Conservation (phyloP, 2,797 vertebrate species). For the Menidia menidia region DNA sequence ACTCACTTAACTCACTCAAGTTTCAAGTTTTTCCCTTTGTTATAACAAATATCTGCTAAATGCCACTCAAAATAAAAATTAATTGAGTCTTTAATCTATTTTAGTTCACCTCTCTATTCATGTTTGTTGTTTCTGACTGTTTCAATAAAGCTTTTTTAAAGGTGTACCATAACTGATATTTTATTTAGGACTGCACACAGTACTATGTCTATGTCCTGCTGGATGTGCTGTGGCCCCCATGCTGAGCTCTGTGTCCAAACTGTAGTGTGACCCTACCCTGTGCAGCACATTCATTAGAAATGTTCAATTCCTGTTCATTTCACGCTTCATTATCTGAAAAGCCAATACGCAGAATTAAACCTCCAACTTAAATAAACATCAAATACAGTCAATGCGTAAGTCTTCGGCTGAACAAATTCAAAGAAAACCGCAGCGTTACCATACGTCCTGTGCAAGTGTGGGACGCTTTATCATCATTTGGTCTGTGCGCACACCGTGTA, state of each 20-base stretch:
- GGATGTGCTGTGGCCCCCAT: constrained; percentile 22
- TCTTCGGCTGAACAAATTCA: constrained; percentile 47
- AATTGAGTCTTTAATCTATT: too few relatives aligned
- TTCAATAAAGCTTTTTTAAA: too few relatives aligned
- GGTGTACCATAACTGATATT: too few relatives aligned
- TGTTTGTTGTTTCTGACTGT: too few relatives aligned
- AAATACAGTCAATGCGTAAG: constrained; percentile 56
- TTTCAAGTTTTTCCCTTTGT: too few relatives aligned
- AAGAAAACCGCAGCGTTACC: constrained; percentile 33
- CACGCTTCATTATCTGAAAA: constrained; percentile 40
- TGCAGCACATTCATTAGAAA: constrained; percentile 38
- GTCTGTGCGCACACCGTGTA: constrained; percentile 35
- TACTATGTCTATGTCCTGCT: constrained; percentile 6
- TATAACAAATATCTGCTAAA: too few relatives aligned
- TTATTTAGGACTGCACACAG: neutral
- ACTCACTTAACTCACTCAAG: too few relatives aligned
- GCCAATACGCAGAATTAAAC: constrained; percentile 41
- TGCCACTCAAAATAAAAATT: too few relatives aligned
- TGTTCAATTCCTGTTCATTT: constrained; percentile 63
- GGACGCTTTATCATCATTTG: constrained; percentile 62
- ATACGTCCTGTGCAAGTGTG: constrained; percentile 38
- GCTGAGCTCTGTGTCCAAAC: constrained; percentile 17
- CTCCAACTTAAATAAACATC: constrained; percentile 64
- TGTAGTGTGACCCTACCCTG: neutral
- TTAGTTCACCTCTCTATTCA: too few relatives aligned